These are phyloP conservation scores for Drosophila acutilabella DNA, from an alignment of 2,888 invertebrate species.

Conservation along the genomic window DNA sequence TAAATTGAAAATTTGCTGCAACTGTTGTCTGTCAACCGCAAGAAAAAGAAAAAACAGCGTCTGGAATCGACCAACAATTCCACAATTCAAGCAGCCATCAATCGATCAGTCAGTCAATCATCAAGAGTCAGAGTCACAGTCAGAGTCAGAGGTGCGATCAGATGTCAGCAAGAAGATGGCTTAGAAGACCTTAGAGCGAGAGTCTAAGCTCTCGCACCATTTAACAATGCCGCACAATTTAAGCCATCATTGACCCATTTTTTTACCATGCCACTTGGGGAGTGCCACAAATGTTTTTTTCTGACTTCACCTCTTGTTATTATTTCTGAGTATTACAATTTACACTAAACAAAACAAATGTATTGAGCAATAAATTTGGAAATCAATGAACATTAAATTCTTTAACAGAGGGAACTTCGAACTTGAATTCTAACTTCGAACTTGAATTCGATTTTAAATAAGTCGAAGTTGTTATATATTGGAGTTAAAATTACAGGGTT, in stretches of 20 bases:
- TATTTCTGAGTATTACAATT: conserved; percentile 11
- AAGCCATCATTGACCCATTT: conserved; percentile 81
- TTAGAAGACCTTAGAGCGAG: conserved; percentile 29
- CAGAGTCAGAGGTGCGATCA: conserved; percentile 72
- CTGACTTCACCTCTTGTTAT: background rate
- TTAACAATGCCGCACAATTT: conserved; percentile 74
- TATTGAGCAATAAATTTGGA: background rate
- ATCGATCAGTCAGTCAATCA: conserved; percentile 57
- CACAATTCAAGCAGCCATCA: background rate
- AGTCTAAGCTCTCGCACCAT: conserved; percentile 48
- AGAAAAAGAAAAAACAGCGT: conserved; percentile 1
- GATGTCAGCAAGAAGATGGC: conserved; percentile 56
- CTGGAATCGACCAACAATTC: conserved; percentile 4
- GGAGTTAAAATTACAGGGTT: too few species aligned
- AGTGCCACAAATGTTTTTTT: conserved; percentile 6
- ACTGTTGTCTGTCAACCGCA: conserved; percentile 47
- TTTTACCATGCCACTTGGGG: conserved; percentile 56
- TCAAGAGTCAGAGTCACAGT: conserved; percentile 37
- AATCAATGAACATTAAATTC: too few species aligned
- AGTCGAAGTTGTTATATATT: too few species aligned
- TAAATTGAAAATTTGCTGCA: conserved; percentile 53
- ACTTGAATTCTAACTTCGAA: too few species aligned
- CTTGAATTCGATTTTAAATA: too few species aligned
- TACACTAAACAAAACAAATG: background rate
- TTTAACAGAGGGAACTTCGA: too few species aligned